Evolutionary conservation across 2,113 vertebrate species (phyloP).

Genomic region (Triplophysa rosa): DNA sequence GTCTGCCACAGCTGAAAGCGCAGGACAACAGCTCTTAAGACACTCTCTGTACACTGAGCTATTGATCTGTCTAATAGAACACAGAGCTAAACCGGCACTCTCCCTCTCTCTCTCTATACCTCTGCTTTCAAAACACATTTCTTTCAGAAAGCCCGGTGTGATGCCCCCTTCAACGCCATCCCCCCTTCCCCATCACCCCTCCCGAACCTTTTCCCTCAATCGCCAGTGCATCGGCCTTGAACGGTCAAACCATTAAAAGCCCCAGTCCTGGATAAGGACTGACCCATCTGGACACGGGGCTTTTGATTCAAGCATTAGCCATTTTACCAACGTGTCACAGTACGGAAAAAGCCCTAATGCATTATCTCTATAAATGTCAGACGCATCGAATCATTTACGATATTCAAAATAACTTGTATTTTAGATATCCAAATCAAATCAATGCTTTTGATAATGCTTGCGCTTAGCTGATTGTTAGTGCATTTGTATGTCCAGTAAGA

Average conservation of each 20-base stretch:
- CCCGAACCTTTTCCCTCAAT: not conserved
- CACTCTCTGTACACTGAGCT: constrained; percentile 84
- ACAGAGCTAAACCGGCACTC: constrained; percentile 72
- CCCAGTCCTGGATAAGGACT: not conserved
- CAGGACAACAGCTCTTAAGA: constrained; percentile 88
- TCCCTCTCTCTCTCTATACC: constrained; percentile 54
- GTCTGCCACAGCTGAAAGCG: constrained; percentile 82
- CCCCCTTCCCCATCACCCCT: not conserved
- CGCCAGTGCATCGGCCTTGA: not conserved
- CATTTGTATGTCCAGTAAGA: constrained; percentile 32
- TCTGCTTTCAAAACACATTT: constrained; percentile 77
- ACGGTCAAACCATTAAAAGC: constrained; percentile 11
- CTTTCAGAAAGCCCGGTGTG: constrained; percentile 49
- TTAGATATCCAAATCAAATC: not conserved
- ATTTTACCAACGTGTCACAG: constrained; percentile 5
- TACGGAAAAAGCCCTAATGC: too few relatives aligned
- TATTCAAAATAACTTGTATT: not conserved
- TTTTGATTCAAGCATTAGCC: constrained; percentile 17
- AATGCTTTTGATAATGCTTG: constrained; percentile 20
- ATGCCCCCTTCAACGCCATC: constrained; percentile 23
- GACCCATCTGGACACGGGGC: not conserved
- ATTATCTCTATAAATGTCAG: not conserved
- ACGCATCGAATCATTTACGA: not conserved
- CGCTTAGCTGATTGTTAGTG: constrained; percentile 35
- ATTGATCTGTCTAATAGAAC: constrained; percentile 86